Percentiles rank a stretch among this genome's conserved stretches.
These are phyloP conservation scores for Danio tinwini DNA, from an alignment of 2,797 vertebrate species.

Conservation along the genomic window DNA sequence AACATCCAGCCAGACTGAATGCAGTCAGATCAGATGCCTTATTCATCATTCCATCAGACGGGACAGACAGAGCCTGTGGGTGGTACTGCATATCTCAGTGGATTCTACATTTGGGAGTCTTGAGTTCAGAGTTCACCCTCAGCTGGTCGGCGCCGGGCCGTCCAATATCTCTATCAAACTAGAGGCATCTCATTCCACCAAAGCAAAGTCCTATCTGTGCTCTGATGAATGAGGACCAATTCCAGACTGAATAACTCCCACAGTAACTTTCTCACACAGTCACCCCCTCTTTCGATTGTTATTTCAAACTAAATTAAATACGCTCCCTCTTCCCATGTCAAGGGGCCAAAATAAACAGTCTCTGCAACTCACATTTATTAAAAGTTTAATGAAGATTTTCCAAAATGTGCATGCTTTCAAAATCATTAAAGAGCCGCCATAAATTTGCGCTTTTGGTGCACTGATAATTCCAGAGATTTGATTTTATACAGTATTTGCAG, in stretches of 20 bases:
- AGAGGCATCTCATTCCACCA: background rate
- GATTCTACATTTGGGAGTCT: constrained; percentile 6
- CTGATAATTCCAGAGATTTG: background rate
- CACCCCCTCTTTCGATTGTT: constrained; percentile 36
- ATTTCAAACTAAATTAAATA: constrained; percentile 3
- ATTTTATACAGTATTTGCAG: background rate
- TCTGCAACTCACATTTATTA: background rate
- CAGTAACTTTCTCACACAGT: constrained; percentile 9
- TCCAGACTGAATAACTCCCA: constrained; percentile 26
- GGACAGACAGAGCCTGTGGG: constrained; percentile 13
- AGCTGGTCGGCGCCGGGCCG: background rate
- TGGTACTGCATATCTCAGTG: constrained; percentile 23
- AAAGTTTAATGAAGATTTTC: constrained; percentile 2
- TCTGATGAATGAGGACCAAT: constrained; percentile 38
- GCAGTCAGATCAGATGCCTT: constrained; percentile 5
- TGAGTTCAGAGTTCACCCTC: constrained; percentile 16
- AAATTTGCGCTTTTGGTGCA: background rate
- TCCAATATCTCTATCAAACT: constrained; percentile 24
- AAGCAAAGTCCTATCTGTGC: background rate
- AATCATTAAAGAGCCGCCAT: background rate
- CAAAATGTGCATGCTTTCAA: background rate
- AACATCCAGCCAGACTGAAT: background rate
- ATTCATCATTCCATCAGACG: constrained; percentile 6
- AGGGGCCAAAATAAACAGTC: constrained; percentile 31
- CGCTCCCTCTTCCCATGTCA: background rate